Conservation (phyloP, 2,888 invertebrate species). For the Oxystoma pomonae region DNA sequence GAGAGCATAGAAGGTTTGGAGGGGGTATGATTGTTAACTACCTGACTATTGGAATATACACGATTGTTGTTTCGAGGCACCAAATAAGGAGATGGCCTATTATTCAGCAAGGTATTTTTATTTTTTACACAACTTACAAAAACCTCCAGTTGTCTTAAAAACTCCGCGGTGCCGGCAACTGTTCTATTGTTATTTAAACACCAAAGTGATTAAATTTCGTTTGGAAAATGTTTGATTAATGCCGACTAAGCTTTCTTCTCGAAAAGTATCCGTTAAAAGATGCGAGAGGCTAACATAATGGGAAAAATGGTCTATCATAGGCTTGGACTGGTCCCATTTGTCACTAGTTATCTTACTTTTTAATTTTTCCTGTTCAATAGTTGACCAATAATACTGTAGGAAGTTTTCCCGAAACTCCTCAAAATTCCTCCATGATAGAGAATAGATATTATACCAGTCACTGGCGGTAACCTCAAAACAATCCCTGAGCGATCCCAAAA, state of each 20-base stretch:
- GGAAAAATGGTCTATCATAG: background rate
- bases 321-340: background rate
- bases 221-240: background rate
- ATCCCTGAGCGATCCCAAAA: background rate
- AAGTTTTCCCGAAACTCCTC: background rate
- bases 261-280: background rate
- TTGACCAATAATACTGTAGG: background rate
- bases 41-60: background rate
- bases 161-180: background rate
- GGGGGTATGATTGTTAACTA: background rate
- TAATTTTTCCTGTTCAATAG: background rate
- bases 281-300: background rate
- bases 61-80: background rate
- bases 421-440: background rate
- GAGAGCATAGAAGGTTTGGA: background rate
- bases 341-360: background rate
- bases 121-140: background rate
- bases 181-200: background rate
- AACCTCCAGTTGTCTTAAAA: background rate
- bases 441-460: background rate
- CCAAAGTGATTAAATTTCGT: background rate
- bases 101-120: background rate
- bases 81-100: background rate
- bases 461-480: background rate
- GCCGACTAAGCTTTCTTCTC: background rate